Evolutionary conservation across 2,113 vertebrate species (phyloP), one percentile per base, ranked within the genome.

Genomic region (Mugil cephalus): DNA sequence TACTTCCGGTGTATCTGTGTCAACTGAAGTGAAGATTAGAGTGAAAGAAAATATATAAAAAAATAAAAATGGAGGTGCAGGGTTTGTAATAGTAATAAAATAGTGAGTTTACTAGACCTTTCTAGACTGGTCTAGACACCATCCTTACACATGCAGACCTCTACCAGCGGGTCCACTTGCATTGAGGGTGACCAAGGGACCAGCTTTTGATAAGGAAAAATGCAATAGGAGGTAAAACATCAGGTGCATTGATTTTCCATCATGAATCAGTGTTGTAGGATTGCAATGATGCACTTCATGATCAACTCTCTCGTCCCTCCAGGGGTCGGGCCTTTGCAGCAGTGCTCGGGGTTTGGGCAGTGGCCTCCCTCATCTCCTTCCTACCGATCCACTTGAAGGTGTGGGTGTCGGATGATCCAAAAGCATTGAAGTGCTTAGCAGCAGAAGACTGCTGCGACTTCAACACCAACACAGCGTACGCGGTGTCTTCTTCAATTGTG

Each of bases 361-460:
- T 99, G 55, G 98, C 98, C 0, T 94, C 86, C 11, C 95, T 99
- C 40, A 99, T 97, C 87, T 99, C 98, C 74, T 99, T 99, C 90
- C 81, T 97, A 86, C 98, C 98, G 68, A 97, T 99, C 86, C 94
- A 97, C 77, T 95, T 97, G 95, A 88, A 95, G 74, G 93, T 96
- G 94, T 98, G 97, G 92, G 86, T 94, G 67, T 93, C 95, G 0
- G 7, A 38, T 0, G 84, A 94, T 0, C 0, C 0, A 0, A 18
- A 90, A 0, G 95, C 97, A 12, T 0, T 14, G 0, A 0, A 0
- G 0, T 99, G 97, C 89, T 91, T 96, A 0, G 0, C 6, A 0
- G 2, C 93, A 1, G 84, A 92, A 9, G 80, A 77, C 4, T 99
- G 98, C 90, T 99, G 98, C 0, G 96, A 98, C 69, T 99, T 99